Evolutionary conservation across 2,797 vertebrate species (phyloP), one percentile per base, ranked within the genome.

Genomic region (Malurus splendens): DNA sequence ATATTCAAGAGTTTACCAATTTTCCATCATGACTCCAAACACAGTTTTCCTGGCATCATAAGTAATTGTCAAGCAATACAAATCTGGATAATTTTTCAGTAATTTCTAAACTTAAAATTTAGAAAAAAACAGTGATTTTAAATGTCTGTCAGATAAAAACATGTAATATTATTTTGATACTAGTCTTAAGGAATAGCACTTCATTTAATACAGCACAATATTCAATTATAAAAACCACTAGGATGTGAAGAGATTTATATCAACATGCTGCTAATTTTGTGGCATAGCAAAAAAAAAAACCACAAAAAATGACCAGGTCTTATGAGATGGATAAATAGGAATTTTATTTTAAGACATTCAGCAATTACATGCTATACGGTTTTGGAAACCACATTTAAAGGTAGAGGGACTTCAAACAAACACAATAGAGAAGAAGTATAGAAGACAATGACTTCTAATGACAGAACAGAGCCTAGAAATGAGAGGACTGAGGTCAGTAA

Each of bases 61-160:
- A 32, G 87, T 96, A 75, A 97, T 72, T 32, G 94, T 96, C 39
- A 96, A 68, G 57, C 95, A 97, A 66, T 97, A 97, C 17, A 96
- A 92, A 60, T 95, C 93, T 67, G 95, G 80, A 60, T 96, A 77
- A 33, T 96, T 96, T 95, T 83, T 94, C 87, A 96, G 57, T 85
- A 86, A 87, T 70, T 95, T 97, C 78, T 90, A 91, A 71, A 97
- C 92, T 95, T 97, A 59, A 84, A 77, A 65, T 80, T 64, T 42
- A 80, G 50, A 41, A 74, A 77, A 64, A 64, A 80, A 30, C 5
- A 76, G 14, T 38, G 2, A 62, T 41, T 93, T 86, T 33, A 59
- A 68, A 12, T 79, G 33, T 36, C 23, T 54, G 8, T 28, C 28
- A 66, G 55, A 54, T 55, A 83, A 74, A 79, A 3, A 33, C 18